Base-by-base conservation (phyloP, 1,140 invertebrate genomes). In the Heliconius melpomene region DNA sequence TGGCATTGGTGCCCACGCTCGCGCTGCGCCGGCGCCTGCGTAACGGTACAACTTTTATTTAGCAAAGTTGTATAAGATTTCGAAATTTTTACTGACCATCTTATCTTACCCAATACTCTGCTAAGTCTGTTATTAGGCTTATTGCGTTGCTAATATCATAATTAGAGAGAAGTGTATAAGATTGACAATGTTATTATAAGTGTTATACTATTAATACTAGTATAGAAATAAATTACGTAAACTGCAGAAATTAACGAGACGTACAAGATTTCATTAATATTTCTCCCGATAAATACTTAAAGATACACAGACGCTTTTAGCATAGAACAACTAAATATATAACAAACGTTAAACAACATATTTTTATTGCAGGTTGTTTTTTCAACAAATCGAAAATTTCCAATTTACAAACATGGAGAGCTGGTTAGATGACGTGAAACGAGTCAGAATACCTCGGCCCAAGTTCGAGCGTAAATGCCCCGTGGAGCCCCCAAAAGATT, bases 351-450 rank as follows among this genome's bases (percentile, higher is more conserved):
- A 36, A 32, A 71, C 50, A 71, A 32, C 16, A 20, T 38, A 18
- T 72, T 78, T 40, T 81, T 32, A 72, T 78, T 81, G 50, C 76
- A 81, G 80, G 52, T 75, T 74, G 20, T 46, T 74, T 13, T 11
- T 60, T 74, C 13, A 54, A 29, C 11, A 23, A 38, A 18, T 66
- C 26, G 18, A 32, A 6, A 26, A 38, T 40, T 13, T 66, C 46
- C 13, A 73, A 57, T 70, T 75, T 40, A 73, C 32, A 77, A 92
- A 84, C 85, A 98, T 98, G 97, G 97, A 98, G 88, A 97, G 97
- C 82, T 98, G 97, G 97, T 92, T 98, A 84, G 96, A 96, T 73
- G 97, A 98, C 88, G 97, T 98, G 40, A 97, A 98, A 93, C 95
- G 97, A 86, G 96, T 98, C 78, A 95, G 96, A 82, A 98, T 98